Evolutionary conservation across 35 echinoderm and acorn worm genomes (phyloP), one percentile per base, ranked within the genome.

Genomic region (Strongylocentrotus purpuratus): DNA sequence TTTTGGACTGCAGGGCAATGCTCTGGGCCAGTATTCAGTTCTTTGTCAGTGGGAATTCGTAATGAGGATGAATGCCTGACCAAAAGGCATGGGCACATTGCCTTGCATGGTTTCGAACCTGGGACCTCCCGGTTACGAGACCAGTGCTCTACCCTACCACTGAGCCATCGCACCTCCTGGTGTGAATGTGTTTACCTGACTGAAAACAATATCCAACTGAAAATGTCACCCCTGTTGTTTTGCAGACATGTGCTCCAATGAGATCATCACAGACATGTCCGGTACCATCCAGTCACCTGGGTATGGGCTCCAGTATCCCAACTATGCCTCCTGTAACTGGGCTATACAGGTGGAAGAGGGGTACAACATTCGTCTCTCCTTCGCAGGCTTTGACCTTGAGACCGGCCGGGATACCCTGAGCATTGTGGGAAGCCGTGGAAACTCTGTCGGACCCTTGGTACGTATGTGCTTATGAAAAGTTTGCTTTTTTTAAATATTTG

Each of bases 331-430:
- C 41, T 99, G 98, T 41, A 41, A 45, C 11, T 99, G 98, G 98
- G 95, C 47, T 9, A 99, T 99, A 28, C 96, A 91, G 13, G 98
- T 97, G 6, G 61, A 92, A 7, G 96, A 90, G 7, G 86, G 85
- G 10, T 95, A 97, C 33, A 91, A 88, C 18, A 90, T 99, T 52
- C 90, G 88, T 31, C 91, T 99, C 15, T 94, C 95, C 20, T 99
- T 99, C 92, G 33, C n/a, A 4, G 94, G 12, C 2, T 99, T 99
- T 94, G 92, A 97, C 85, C 60, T 99, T n/a, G 98, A 99, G 91
- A 33, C 88, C 10, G 97, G 97, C 32, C 85, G 94, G 65, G 98
- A 99, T 46, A 59, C 65, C 70, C 95, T 99, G 7, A 86, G 95
- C 86, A 86, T 99, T 32, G 86, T 86, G 28, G 98, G 98, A 33